phyloP scores from a whole-genome alignment of 2,113 vertebrate species.

The Passer domesticus region DNA sequence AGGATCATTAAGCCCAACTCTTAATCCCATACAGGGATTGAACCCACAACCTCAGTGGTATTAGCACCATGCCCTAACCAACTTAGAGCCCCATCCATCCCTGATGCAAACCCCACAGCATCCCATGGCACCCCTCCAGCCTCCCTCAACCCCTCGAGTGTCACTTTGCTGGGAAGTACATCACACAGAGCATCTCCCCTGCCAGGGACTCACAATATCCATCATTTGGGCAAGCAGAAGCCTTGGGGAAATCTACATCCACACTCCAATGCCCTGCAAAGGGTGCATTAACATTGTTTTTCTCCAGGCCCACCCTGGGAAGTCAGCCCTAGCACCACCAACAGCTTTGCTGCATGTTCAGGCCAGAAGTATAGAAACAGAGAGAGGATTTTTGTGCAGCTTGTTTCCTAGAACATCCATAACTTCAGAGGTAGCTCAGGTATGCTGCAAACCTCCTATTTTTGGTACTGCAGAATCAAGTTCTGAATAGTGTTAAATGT shows the following conservation, averaged over 20 bases:
- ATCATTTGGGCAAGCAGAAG: not conserved
- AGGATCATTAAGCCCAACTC: not conserved
- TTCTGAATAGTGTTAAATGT: no score
- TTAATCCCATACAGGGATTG: not conserved
- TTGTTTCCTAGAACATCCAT: not conserved
- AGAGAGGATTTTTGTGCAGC: not conserved
- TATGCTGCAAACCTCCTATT: not conserved
- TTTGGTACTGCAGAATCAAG: not conserved
- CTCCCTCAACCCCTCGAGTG: rapidly evolving
- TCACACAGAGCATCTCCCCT: not conserved
- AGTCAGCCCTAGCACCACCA: not conserved
- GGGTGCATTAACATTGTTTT: not conserved
- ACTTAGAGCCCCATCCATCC: not conserved
- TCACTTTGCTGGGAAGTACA: not conserved
- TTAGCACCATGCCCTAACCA: not conserved
- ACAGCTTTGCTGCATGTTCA: not conserved
- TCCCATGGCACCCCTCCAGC: not conserved
- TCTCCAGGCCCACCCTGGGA: not conserved
- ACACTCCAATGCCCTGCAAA: not conserved
- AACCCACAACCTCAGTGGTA: not conserved
- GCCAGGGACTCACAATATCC: not conserved
- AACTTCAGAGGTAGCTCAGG: not conserved
- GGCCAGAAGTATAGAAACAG: not conserved
- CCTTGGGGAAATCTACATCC: not conserved
- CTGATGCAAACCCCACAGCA: not conserved